Evolutionary conservation across 2,888 invertebrate species (phyloP), one percentile per base, ranked within the genome.

Genomic region (Tillus elongatus): DNA sequence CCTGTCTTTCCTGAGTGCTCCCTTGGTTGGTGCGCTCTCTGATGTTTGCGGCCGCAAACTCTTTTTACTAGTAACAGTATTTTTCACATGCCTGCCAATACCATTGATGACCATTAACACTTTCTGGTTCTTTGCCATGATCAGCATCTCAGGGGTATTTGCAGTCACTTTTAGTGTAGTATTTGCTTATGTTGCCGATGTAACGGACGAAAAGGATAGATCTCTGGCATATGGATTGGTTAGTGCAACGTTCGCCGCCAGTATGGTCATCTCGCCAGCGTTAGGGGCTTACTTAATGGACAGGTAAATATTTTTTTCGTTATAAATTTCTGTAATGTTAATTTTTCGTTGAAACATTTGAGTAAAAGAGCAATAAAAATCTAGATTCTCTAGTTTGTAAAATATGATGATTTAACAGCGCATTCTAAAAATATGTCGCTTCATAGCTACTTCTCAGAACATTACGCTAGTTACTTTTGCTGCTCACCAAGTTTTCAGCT

Each of bases 91-190:
- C 70, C 87, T 89, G 52, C 98, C 98, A 35, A 97, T 98, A 63
- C 98, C 98, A 36, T 75, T 98, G 43, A 96, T 99, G 91, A 91
- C 90, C 58, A 86, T 98, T 63, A 97, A 96, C 71, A 93, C 97
- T 33, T 97, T 65, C 45, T 65, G 65, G 61, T 98, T 97, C 69
- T 98, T 98, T 70, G 93, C 96, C 41, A 89, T 97, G 85, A 91
- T 97, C 70, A 93, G 93, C 62, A 90, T 98, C 65, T 95, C 93
- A 53, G 98, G 98, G 43, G 86, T 97, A 50, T 98, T 98, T 70
- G 92, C 97, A 37, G 98, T 98, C 47, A 98, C 98, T 33, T 98
- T 98, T 71, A 95, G 95, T 53, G 96, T 98, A 38, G 96, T 98
- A 39, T 95, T 98, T 71, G 98, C 98, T 33, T 99, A 98, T 70